A percentile compares a stretch with the other conserved stretches of the same genome.
These are phyloP conservation scores for Cephus pygmeus DNA, from an alignment of 2,888 invertebrate species.

Conservation along the genomic window DNA sequence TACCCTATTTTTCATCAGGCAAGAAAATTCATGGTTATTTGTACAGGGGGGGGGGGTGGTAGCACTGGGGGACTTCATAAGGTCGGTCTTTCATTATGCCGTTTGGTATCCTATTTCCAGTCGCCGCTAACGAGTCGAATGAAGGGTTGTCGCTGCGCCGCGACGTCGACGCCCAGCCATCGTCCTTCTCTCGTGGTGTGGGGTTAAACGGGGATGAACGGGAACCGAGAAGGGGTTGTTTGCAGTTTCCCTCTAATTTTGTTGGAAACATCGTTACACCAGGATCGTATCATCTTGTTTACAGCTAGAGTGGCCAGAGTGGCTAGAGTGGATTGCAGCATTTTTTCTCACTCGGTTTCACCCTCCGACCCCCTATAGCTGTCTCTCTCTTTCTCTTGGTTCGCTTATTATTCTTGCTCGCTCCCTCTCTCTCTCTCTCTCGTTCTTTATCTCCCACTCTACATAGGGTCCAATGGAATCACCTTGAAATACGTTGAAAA, in stretches of 20 bases:
- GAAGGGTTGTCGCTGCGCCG: constrained; percentile 55
- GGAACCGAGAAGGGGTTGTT: constrained; percentile 54
- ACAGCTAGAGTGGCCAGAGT: constrained; percentile 33
- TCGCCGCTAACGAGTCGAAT: constrained; percentile 57
- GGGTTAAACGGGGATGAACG: constrained; percentile 53
- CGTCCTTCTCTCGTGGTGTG: constrained; percentile 18
- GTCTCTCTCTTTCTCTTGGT: neutral
- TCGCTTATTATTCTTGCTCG: neutral
- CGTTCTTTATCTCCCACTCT: neutral
- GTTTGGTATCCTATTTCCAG: constrained; percentile 56
- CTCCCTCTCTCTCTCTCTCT: neutral
- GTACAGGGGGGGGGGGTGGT: too few species aligned
- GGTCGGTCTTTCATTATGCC: constrained; percentile 57
- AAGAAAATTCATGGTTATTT: too few species aligned
- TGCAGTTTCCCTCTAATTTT: constrained; percentile 62
- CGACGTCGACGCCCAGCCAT: constrained; percentile 12
- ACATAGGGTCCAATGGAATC: neutral
- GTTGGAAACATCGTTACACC: constrained; percentile 58
- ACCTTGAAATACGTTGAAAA: too few species aligned
- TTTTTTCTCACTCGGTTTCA: constrained; percentile 40
- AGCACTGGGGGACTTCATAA: constrained; percentile 13
- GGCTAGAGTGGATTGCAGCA: too few species aligned
- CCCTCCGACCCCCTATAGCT: constrained; percentile 13
- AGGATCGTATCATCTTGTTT: constrained; percentile 59
- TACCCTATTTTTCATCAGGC: too few species aligned